Conservation (phyloP, 2,113 vertebrate species). For the Labeo rohita region DNA sequence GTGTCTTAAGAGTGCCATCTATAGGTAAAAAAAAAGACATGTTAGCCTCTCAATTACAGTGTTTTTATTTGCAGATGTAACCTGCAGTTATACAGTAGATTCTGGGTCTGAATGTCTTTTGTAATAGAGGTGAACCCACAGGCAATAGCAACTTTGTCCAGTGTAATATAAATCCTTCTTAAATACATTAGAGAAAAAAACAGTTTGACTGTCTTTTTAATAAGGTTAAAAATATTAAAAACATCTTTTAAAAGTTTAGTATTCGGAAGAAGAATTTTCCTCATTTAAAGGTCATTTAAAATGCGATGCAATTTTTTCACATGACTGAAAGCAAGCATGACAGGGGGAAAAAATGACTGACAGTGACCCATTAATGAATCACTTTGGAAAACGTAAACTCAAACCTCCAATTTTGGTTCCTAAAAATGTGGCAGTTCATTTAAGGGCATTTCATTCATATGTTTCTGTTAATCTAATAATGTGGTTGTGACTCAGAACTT, state of each 20-base stretch:
- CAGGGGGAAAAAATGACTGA: not conserved
- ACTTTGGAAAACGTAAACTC: not conserved
- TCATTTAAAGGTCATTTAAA: not conserved
- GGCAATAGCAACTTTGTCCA: not conserved
- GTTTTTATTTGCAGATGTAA: not conserved
- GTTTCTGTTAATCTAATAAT: not conserved
- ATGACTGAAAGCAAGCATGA: not conserved
- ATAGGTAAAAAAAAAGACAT: not conserved
- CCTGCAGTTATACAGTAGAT: not conserved
- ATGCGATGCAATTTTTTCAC: not conserved
- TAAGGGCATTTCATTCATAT: not conserved
- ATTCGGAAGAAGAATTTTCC: not conserved
- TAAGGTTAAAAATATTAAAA: not conserved
- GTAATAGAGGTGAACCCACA: not conserved
- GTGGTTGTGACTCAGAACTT: not conserved
- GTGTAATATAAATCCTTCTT: not conserved
- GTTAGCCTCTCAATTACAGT: not conserved
- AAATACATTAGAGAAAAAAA: conserved; percentile 15
- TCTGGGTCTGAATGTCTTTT: not conserved
- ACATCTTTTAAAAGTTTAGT: not conserved
- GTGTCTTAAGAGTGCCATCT: conserved; percentile 16
- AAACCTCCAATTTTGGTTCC: not conserved
- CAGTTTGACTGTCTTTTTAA: not conserved
- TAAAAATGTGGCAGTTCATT: not conserved
- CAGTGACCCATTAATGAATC: not conserved